phyloP scores from a whole-genome alignment of 1,140 invertebrate genomes.

The Drosophila carrolli region DNA sequence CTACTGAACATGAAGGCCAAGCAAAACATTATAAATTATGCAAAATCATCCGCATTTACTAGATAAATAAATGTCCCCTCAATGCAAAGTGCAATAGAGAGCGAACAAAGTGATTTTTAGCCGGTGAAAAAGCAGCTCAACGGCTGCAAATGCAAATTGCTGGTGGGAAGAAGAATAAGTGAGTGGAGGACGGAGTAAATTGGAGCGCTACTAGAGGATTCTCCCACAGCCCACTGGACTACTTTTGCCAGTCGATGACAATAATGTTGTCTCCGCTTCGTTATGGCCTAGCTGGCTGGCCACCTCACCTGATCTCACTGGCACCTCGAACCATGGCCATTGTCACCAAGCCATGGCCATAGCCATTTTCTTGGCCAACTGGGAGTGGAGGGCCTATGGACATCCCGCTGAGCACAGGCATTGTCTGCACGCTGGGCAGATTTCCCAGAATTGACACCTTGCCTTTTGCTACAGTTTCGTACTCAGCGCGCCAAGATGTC shows the following conservation, averaged over 20 bases:
- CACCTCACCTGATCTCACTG: conserved; percentile 3
- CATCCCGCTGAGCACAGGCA: conserved; percentile 58
- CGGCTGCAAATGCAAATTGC: conserved; percentile 58
- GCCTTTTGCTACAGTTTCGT: conserved; percentile 73
- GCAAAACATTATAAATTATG: conserved; percentile 20
- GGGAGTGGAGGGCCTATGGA: conserved; percentile 12
- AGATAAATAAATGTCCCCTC: conserved; percentile 35
- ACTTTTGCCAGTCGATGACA: conserved; percentile 63
- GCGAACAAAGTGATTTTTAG: conserved; percentile 20
- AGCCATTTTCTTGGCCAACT: conserved; percentile 60
- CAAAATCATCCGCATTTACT: conserved; percentile 45
- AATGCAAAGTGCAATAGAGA: conserved; percentile 25
- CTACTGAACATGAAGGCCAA: background rate
- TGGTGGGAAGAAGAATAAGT: conserved; percentile 43
- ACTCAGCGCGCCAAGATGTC: conserved; percentile 68
- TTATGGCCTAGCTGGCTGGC: conserved; percentile 45
- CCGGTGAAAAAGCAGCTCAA: background rate
- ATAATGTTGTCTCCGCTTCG: conserved; percentile 77
- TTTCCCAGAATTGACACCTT: conserved; percentile 80
- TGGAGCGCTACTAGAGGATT: conserved; percentile 62
- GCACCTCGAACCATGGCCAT: conserved; percentile 51
- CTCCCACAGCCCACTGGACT: conserved; percentile 78
- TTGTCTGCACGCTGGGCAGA: conserved; percentile 64
- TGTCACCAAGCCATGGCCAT: conserved; percentile 60
- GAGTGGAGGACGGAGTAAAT: conserved; percentile 39